Evolutionary conservation across 2,113 vertebrate genomes (phyloP).

Genomic region (Tangachromis dhanisi): DNA sequence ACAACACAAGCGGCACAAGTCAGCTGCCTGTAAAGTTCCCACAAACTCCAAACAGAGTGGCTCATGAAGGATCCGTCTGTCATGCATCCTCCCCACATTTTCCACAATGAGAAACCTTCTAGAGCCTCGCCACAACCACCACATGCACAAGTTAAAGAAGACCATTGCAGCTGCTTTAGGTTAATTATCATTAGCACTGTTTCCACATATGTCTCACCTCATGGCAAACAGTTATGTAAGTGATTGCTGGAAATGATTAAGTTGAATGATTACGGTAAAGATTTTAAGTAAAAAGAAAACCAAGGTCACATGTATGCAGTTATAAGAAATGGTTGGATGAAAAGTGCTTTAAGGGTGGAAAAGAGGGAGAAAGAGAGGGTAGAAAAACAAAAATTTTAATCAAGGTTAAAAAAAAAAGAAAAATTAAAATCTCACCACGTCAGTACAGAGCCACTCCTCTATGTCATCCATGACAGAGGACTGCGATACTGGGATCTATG

Average conservation of each 20-base stretch:
- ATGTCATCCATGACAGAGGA: slow-evolving; percentile 99
- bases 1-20: not conserved
- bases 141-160: slow-evolving; percentile 1
- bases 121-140: not conserved
- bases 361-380: not conserved
- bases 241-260: not conserved
- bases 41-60: not conserved
- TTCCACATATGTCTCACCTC: not conserved
- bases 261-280: not conserved
- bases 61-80: not conserved
- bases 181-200: not conserved
- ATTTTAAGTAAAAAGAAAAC: slow-evolving; percentile 17
- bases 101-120: not conserved
- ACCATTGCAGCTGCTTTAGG: not conserved
- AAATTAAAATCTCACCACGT: slow-evolving; percentile 87
- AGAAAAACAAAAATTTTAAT: slow-evolving; percentile 42
- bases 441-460: slow-evolving; percentile 98
- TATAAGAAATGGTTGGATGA: slow-evolving; percentile 4
- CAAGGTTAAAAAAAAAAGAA: slow-evolving; percentile 70
- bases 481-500: slow-evolving; percentile 96
- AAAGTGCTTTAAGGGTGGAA: slow-evolving; percentile 10
- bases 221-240: not conserved
- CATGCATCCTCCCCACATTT: not conserved
- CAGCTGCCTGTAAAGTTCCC: not conserved
- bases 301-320: not conserved